Conservation (phyloP, 2,888 invertebrate genomes). For the Geophilus truncorum region DNA sequence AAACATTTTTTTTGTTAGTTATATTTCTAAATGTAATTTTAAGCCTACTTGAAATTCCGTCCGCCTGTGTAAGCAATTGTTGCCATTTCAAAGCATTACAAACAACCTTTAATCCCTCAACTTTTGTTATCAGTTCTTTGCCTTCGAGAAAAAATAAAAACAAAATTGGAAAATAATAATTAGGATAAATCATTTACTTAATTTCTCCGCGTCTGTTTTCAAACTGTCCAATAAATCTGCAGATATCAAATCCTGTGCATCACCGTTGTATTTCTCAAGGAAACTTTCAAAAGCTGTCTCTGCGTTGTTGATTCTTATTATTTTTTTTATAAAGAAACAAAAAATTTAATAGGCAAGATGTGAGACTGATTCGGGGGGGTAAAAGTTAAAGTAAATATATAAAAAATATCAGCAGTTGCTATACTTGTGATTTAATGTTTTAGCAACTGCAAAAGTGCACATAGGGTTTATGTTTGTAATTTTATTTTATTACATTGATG, state of each 20-base stretch:
- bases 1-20: too few species aligned
- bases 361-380: too few species aligned
- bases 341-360: too few species aligned
- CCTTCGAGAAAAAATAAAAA: background rate
- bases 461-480: too few species aligned
- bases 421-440: too few species aligned
- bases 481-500: too few species aligned
- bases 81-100: background rate
- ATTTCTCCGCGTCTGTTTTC: background rate
- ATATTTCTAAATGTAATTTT: too few species aligned
- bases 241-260: background rate
- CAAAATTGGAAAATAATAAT: background rate
- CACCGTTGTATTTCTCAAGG: background rate
- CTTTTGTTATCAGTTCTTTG: background rate
- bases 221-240: background rate
- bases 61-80: background rate
- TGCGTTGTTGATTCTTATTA: too few species aligned
- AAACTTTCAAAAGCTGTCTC: background rate
- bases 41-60: background rate
- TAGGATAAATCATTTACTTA: background rate
- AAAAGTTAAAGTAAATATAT: too few species aligned
- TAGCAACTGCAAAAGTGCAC: too few species aligned
- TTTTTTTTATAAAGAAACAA: too few species aligned
- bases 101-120: background rate
- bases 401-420: too few species aligned